Evolutionary conservation across 2,797 vertebrate species (phyloP).

Genomic region (Champsocephalus gunnari): DNA sequence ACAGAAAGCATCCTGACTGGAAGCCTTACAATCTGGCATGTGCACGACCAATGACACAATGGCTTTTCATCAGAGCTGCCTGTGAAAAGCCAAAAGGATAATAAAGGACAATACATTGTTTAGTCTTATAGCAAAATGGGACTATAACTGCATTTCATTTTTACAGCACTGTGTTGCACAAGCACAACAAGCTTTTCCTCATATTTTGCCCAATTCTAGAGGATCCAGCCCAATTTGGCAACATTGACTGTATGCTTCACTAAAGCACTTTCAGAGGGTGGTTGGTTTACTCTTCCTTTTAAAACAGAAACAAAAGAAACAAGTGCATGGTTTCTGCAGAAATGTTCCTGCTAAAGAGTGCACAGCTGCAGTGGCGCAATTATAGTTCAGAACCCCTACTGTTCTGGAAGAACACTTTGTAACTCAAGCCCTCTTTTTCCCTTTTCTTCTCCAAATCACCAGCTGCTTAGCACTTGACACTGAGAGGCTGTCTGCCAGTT

Average conservation of each 20-base stretch:
- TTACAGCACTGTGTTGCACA: too few relatives aligned
- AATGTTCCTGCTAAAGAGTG: constrained; percentile 21
- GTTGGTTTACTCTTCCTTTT: constrained; percentile 14
- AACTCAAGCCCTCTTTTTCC: constrained; percentile 42
- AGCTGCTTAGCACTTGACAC: constrained; percentile 47
- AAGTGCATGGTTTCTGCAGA: constrained; percentile 12
- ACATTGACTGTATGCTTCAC: background rate
- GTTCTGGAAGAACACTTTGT: constrained; percentile 57
- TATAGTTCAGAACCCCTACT: constrained; percentile 50
- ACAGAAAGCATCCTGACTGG: too few relatives aligned
- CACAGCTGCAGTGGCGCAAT: constrained; percentile 57
- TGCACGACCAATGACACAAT: too few relatives aligned
- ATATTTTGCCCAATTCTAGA: too few relatives aligned
- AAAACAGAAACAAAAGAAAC: constrained; percentile 14
- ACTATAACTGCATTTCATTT: too few relatives aligned
- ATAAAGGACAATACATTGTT: too few relatives aligned
- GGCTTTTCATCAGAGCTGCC: too few relatives aligned
- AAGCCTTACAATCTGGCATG: too few relatives aligned
- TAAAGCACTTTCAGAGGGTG: constrained; percentile 1
- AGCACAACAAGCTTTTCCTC: too few relatives aligned
- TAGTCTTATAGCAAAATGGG: too few relatives aligned
- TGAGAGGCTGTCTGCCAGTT: constrained; percentile 36
- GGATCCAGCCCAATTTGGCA: too few relatives aligned
- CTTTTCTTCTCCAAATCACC: constrained; percentile 42
- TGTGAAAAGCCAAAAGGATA: too few relatives aligned